Conservation (phyloP, 2,888 invertebrate species). For the Aradus depressus region DNA sequence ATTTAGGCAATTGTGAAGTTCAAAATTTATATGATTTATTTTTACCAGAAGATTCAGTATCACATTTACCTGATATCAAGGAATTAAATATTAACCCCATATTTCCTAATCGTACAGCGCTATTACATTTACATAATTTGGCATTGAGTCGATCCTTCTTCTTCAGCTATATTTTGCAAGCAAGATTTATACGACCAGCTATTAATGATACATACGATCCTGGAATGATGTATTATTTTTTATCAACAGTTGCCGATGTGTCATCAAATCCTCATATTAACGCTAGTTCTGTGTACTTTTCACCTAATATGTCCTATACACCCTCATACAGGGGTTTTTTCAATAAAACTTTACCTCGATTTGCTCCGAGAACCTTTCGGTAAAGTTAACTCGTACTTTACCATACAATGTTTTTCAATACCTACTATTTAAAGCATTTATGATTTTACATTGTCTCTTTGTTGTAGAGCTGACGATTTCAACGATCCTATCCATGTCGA, state of each 20-base stretch:
- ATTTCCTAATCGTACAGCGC: conserved; percentile 84
- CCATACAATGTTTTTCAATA: too few species aligned
- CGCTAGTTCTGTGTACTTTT: conserved; percentile 85
- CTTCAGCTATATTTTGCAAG: conserved; percentile 88
- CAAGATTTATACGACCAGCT: conserved; percentile 77
- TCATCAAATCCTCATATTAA: conserved; percentile 85
- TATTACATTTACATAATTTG: conserved; percentile 90
- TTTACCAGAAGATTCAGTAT: conserved; percentile 71
- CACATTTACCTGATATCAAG: conserved; percentile 86
- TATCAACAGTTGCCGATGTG: conserved; percentile 90
- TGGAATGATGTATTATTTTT: conserved; percentile 94
- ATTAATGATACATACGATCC: conserved; percentile 91
- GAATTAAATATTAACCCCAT: conserved; percentile 89
- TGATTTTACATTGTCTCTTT: conserved; percentile 24
- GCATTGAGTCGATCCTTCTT: conserved; percentile 92
- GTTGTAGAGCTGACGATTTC: conserved; percentile 69
- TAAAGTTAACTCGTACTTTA: conserved; percentile 31
- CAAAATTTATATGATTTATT: conserved; percentile 74
- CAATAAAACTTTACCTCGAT: conserved; percentile 87
- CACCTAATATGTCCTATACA: conserved; percentile 87
- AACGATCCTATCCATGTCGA: conserved; percentile 93
- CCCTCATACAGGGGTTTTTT: conserved; percentile 91
- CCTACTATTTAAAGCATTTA: too few species aligned
- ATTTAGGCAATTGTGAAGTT: conserved; percentile 78
- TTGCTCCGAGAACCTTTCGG: conserved; percentile 82